A percentile compares a stretch with the other conserved stretches of the same genome.
phyloP scores from a whole-genome alignment of 2,797 vertebrate species.

The Coracias cyanogaster region DNA sequence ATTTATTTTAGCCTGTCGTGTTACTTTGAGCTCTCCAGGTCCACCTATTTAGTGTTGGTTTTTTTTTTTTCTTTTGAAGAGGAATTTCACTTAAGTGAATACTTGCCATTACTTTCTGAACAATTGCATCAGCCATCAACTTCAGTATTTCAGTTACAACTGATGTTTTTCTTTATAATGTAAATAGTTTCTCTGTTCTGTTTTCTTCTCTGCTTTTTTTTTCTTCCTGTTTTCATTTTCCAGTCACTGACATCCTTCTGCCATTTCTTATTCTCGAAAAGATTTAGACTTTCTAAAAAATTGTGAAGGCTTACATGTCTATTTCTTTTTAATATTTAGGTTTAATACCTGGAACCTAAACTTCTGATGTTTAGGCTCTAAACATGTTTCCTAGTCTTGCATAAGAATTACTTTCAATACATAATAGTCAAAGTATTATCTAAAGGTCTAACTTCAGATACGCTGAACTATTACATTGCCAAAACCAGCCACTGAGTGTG shows the following conservation, averaged over 20 bases:
- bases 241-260: not conserved
- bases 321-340: slow-evolving; percentile 8
- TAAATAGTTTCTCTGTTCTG: not conserved
- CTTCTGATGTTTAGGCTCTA: not conserved
- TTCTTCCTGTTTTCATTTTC: slow-evolving; percentile 11
- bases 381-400: not conserved
- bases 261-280: not conserved
- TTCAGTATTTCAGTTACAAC: not conserved
- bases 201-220: not conserved
- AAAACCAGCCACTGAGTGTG: not conserved
- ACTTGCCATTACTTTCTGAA: not conserved
- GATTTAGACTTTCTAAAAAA: not conserved
- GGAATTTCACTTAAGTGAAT: not conserved
- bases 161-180: not conserved
- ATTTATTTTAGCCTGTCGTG: not conserved
- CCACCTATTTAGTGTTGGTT: not conserved
- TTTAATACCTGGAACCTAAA: not conserved
- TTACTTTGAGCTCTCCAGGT: not conserved
- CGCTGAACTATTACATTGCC: not conserved
- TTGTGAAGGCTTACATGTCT: not conserved
- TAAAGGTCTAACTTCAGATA: not conserved
- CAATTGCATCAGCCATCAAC: not conserved
- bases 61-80: not conserved
- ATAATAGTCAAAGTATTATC: not conserved
- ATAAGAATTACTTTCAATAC: not conserved